Percentiles rank a stretch among this genome's conserved stretches.
These are phyloP conservation scores for Pseudanteris insignis DNA, from an alignment of 2,888 invertebrate species.

Conservation along the genomic window DNA sequence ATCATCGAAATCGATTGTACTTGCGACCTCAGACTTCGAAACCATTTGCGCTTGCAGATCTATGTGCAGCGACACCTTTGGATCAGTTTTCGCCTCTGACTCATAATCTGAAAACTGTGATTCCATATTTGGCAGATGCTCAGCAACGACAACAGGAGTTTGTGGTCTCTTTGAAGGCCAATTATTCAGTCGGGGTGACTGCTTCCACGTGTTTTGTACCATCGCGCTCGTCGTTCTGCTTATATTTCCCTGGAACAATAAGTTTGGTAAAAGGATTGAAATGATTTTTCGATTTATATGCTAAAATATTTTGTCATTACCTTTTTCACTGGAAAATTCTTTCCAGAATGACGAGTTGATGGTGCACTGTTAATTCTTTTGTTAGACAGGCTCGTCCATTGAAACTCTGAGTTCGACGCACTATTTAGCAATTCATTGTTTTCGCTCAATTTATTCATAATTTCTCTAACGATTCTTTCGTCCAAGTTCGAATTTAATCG, in stretches of 20 bases:
- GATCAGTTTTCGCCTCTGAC: conserved; percentile 2
- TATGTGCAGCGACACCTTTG: conserved; percentile 52
- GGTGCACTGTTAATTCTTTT: conserved; percentile 48
- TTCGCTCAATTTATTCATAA: conserved; percentile 52
- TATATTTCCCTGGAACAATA: conserved; percentile 8
- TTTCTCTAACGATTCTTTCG: conserved; percentile 67
- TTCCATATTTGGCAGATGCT: conserved; percentile 36
- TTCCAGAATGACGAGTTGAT: conserved; percentile 48
- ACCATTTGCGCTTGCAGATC: conserved; percentile 55
- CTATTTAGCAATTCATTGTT: conserved; percentile 40
- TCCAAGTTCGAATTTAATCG: conserved; percentile 71
- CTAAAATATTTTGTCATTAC: no score
- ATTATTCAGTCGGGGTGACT: no score
- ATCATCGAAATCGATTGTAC: conserved; percentile 3
- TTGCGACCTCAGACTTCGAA: conserved; percentile 15
- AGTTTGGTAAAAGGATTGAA: no score
- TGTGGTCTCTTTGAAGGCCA: conserved; percentile 11
- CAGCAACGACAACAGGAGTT: conserved; percentile 9
- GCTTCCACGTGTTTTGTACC: no score
- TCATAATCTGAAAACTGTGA: conserved; percentile 16
- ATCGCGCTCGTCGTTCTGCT: conserved; percentile 49
- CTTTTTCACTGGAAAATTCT: no score
- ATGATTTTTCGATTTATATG: no score
- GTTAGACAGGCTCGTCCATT: conserved; percentile 53
- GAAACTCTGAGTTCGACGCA: conserved; percentile 54